Evolutionary conservation across 2,888 invertebrate genomes (phyloP), one percentile per base, ranked within the genome.

Genomic region (Atethmia centrago): DNA sequence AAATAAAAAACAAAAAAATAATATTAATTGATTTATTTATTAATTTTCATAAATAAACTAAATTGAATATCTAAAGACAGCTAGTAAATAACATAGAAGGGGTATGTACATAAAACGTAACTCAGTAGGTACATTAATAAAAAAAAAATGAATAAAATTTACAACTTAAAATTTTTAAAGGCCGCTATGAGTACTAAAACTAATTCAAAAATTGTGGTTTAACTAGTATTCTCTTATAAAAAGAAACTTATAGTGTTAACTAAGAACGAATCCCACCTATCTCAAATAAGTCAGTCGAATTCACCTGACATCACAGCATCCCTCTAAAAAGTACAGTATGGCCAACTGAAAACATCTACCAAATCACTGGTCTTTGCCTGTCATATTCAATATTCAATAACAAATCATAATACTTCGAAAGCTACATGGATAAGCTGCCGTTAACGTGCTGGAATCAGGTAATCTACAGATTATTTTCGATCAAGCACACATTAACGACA

Each of bases 1-100:
- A 90, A 89, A 90, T 90, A 92, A 91, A 92, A 91, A 88, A 85
- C 74, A 67, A 88, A 77, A 90, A 91, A 90, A 90, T 91, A 92
- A 93, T 93, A 90, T 90, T 91, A 92, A 92, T 93, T 91, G 92
- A 94, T 95, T 95, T 95, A 94, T 95, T 95, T 95, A 95, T 94
- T 95, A 85, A 85, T 85, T 91, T 93, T 93, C 92, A 95, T 95
- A 95, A 95, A 95, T 96, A 95, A 94, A 93, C 94, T 95, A 94
- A 95, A 94, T 91, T 92, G 92, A 91, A 92, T 94, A 93, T 93
- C 93, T 94, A 94, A 93, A 94, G 92, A 93, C 90, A 92, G 90
- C 92, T 94, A 94, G 90, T 90, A 92, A 93, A 93, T 94, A 93
- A 94, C 90, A 92, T 92, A 94, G 92, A 89, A 90, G 87, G 88